phyloP scores from a whole-genome alignment of 2,888 invertebrate genomes.

The Nephrotoma appendiculata region DNA sequence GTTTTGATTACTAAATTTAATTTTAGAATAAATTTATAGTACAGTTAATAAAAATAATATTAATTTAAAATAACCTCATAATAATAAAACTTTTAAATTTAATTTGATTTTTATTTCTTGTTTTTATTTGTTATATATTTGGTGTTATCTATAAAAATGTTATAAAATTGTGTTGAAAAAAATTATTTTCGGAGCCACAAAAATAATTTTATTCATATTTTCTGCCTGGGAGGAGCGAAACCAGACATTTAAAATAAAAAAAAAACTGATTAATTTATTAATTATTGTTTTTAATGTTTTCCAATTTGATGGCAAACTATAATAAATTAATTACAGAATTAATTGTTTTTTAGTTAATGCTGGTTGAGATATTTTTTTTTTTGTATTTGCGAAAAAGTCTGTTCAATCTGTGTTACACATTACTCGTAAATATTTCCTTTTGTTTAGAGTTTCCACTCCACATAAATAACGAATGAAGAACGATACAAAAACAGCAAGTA shows the following conservation, averaged over 20 bases:
- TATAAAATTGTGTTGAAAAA: background rate
- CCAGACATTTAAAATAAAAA: too few species aligned
- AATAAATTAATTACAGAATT: background rate
- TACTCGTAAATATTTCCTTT: background rate
- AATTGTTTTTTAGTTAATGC: background rate
- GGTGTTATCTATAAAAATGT: background rate
- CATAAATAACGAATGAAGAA: background rate
- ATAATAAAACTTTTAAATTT: background rate
- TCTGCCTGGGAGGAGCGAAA: background rate
- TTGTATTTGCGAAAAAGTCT: background rate
- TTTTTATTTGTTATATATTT: background rate
- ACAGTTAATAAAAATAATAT: too few species aligned
- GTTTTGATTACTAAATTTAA: too few species aligned
- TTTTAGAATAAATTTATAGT: too few species aligned
- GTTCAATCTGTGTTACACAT: background rate
- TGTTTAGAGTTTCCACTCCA: background rate
- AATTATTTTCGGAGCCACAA: background rate
- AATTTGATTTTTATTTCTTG: background rate
- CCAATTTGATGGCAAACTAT: background rate
- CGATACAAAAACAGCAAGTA: background rate
- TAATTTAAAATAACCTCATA: background rate
- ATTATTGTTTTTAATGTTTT: background rate
- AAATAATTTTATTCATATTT: background rate
- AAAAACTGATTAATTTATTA: background rate
- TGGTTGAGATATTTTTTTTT: background rate